phyloP scores from a whole-genome alignment of 2,888 invertebrate genomes.

The Tethea ocularis region DNA sequence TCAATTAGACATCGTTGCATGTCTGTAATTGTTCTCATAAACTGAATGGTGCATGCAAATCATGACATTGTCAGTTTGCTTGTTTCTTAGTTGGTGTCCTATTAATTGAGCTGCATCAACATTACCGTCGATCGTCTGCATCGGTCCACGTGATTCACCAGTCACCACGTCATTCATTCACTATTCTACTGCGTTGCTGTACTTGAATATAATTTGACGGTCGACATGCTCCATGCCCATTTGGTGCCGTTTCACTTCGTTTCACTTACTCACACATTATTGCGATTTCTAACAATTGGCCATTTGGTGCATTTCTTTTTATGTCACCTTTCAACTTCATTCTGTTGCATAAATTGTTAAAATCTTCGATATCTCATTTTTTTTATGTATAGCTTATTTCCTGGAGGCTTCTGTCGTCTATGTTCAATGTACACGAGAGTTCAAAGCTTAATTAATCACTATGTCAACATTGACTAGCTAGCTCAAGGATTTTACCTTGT shows the following conservation, averaged over 20 bases:
- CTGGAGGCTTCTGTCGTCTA: background rate
- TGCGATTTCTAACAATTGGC: conserved; percentile 62
- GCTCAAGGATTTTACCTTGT: conserved; percentile 3
- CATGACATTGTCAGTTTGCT: conserved; percentile 1
- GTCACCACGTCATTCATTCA: conserved; percentile 44
- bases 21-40: background rate
- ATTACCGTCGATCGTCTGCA: background rate
- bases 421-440: conserved; percentile 1
- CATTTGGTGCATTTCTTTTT: conserved; percentile 58
- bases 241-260: conserved; percentile 72
- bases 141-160: conserved; percentile 28
- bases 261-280: conserved; percentile 56
- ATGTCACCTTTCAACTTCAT: conserved; percentile 45
- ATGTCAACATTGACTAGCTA: background rate
- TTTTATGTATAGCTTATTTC: background rate
- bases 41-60: background rate
- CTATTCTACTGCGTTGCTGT: conserved; percentile 41
- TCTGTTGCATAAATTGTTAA: background rate
- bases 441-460: background rate
- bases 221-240: conserved; percentile 73
- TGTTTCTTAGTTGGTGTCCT: background rate
- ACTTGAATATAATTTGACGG: conserved; percentile 75
- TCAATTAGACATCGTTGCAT: background rate
- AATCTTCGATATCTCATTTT: background rate
- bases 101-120: conserved; percentile 5